Base-by-base conservation (phyloP, 1,140 invertebrate species). In the Arion vulgaris region DNA sequence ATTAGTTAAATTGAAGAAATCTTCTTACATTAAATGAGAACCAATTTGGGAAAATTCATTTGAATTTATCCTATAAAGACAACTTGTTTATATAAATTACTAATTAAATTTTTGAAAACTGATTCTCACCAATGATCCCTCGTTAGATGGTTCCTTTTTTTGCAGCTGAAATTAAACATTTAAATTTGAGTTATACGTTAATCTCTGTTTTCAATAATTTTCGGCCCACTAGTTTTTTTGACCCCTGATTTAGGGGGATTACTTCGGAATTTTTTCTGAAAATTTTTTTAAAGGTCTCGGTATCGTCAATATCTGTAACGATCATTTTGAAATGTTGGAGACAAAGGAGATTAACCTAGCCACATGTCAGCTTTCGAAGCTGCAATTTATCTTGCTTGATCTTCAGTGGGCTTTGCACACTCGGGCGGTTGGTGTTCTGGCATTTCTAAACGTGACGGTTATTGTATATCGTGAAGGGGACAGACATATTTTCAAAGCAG, bases 371-470 rank as follows among this genome's bases (percentile, higher is more conserved):
- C 88, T 28, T 62, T 62, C 19, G 4, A n/a, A 11, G 80, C 86
- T 36, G 84, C 83, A 51, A 86, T 90, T 32, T 88, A 11, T 87
- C 85, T 0, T 89, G 87, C 82, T 72, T 11, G 85, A 88, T 68
- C 80, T 88, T 11, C 81, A 85, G 13, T 57, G 88, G 2, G 73
- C 86, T 28, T 45, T 62, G 0, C 85, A 80, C 72, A 41, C 89
- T 13, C 89, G 89, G 89, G n/a, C n/a, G n/a, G n/a, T n/a, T n/a
- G n/a, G n/a, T n/a, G n/a, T n/a, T n/a, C n/a, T n/a, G n/a, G n/a
- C n/a, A n/a, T n/a, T n/a, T n/a, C n/a, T n/a, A n/a, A n/a, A n/a
- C n/a, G n/a, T n/a, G 19, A 53, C 79, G 36, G 85, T 84, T 23
- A 62, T 89, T 1, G 17, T 85, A 1, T 88, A 83, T 39, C 80